Evolutionary conservation across 2,113 vertebrate genomes (phyloP).

Genomic region (Stegostoma tigrinum): DNA sequence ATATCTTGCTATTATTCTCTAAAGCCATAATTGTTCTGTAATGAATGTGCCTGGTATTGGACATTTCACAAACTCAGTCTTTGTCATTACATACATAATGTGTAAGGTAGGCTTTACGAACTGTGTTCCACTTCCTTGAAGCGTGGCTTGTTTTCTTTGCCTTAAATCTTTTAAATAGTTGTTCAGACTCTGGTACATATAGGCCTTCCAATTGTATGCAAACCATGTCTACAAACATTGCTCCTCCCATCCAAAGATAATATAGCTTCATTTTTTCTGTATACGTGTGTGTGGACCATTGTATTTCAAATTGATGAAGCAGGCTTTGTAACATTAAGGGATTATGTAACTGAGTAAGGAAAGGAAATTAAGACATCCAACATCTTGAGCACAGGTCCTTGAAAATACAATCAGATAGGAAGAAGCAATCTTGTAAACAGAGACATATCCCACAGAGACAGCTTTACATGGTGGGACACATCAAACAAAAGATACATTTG

Average conservation of each 20-base stretch:
- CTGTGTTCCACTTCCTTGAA: not conserved
- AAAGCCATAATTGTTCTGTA: not conserved
- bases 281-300: not conserved
- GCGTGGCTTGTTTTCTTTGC: not conserved
- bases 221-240: not conserved
- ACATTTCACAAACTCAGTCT: not conserved
- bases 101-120: not conserved
- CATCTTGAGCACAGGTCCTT: not conserved
- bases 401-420: not conserved
- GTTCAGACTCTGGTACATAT: not conserved
- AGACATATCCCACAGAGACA: not conserved
- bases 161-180: not conserved
- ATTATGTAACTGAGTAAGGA: not conserved
- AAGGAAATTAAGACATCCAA: too few relatives aligned
- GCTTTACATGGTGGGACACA: not conserved
- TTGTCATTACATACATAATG: not conserved
- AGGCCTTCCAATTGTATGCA: not conserved
- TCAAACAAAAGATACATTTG: not conserved
- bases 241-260: not conserved
- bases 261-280: not conserved
- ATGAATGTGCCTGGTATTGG: not conserved
- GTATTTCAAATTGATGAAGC: not conserved
- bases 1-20: not conserved
- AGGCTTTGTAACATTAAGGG: not conserved
- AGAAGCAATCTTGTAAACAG: not conserved